phyloP scores from a whole-genome alignment of 1,140 invertebrate genomes.

The Drosophila kurseongensis region DNA sequence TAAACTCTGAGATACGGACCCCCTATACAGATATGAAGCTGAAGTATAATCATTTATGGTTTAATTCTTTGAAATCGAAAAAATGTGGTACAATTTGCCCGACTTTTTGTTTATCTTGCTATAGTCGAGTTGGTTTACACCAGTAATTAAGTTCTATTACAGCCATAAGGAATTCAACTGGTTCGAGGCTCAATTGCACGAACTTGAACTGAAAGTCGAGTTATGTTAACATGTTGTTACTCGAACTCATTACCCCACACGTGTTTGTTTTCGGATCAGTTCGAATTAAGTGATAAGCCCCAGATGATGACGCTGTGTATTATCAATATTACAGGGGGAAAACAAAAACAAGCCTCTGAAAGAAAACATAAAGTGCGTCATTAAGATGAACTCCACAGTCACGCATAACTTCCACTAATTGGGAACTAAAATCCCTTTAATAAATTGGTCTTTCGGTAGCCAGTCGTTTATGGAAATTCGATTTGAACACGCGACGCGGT shows the following conservation, averaged over 20 bases:
- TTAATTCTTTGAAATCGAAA: background rate
- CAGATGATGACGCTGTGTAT: slow-evolving; percentile 20
- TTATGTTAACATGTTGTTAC: slow-evolving; percentile 3
- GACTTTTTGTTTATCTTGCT: background rate
- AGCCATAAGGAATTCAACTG: slow-evolving; percentile 23
- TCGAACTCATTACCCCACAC: slow-evolving; percentile 26
- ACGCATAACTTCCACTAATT: slow-evolving; percentile 47
- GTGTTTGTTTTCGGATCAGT: slow-evolving; percentile 41
- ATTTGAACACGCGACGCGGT: slow-evolving; percentile 39
- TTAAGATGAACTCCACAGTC: slow-evolving; percentile 9
- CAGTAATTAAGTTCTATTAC: slow-evolving; percentile 23
- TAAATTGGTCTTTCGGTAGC: slow-evolving; percentile 20
- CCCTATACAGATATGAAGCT: slow-evolving; percentile 26
- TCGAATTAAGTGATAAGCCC: slow-evolving; percentile 25
- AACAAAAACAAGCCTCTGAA: slow-evolving; percentile 26
- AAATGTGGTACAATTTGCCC: background rate
- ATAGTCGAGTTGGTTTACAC: slow-evolving; percentile 6
- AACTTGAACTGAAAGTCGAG: slow-evolving; percentile 35
- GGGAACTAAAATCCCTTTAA: slow-evolving; percentile 11
- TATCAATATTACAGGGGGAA: slow-evolving; percentile 45
- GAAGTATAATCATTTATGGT: slow-evolving; percentile 34
- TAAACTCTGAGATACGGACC: too few relatives aligned
- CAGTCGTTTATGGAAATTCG: slow-evolving; percentile 34
- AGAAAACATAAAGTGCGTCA: slow-evolving; percentile 55
- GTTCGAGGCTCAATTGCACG: slow-evolving; percentile 3